Evolutionary conservation across 92 coral and sea anemone genomes (phyloP), one percentile per base, ranked within the genome.

Genomic region (Heteractis magnifica): DNA sequence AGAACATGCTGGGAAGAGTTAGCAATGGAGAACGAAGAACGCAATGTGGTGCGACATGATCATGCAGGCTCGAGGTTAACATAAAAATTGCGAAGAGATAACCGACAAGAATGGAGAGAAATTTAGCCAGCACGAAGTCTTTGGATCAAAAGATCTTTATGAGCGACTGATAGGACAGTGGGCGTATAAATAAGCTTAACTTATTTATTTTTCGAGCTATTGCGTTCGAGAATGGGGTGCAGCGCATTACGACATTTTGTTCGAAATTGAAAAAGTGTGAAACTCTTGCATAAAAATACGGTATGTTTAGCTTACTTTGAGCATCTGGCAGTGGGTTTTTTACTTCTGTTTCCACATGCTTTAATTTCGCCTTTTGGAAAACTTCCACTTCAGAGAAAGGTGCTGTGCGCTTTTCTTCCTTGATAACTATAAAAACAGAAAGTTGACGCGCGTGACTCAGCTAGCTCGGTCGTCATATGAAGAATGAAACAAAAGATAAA

Each of bases 371-470:
- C 83, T 94, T 97, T 77, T 97, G 94, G 84, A 94, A 97, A 48
- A 97, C 98, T 85, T 97, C 95, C 59, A 97, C 99, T 23, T 93
- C 97, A 10, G 95, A 93, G 79, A 97, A 94, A 51, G 99, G 99
- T 71, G 95, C 95, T 6, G 98, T 92, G 65, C 94, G 86, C n/a
- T 97, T 95, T 86, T 97, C 99, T 15, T 97, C 99, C 48, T 86
- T 92, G 78, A 97, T 97, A 44, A 92, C 99, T 97, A 26, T 26
- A 34, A 34, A 34, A 34, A 34, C 44, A 34, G 44, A 34, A 80
- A 80, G 87, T 68, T 26, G 73, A 68, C 73, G 26, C 73, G 73
- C 49, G 73, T 62, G 70, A 62, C 70, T 62, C 70, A 62, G 70
- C 70, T 62, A 20, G 70, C 70, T 23, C 19, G 16, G 34, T 19